Percentiles rank a stretch among this genome's conserved stretches.
Evolutionary conservation across 2,113 vertebrate genomes (phyloP).

Genomic region (Mormyrus lacerda): DNA sequence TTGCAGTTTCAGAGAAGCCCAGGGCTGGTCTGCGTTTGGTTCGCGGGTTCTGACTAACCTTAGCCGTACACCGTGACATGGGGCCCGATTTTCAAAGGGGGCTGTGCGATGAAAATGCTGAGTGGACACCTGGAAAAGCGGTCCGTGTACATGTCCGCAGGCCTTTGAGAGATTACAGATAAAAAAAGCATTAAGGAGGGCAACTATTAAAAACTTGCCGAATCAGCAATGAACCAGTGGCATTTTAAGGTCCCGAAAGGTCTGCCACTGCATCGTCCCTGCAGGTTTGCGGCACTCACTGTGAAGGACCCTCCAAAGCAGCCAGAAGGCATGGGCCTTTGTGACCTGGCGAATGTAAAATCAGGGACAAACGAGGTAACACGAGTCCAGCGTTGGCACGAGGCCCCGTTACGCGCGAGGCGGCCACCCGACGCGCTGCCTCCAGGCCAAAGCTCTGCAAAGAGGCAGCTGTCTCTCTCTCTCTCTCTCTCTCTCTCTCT

Average conservation of each 20-base stretch:
- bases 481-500: conserved; percentile 19
- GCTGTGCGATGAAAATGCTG: background rate
- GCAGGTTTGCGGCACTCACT: background rate
- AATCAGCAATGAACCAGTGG: background rate
- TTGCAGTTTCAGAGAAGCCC: background rate
- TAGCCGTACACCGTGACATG: background rate
- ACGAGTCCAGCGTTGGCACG: background rate
- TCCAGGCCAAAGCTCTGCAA: conserved; percentile 28
- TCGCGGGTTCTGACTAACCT: background rate
- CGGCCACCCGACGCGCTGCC: background rate
- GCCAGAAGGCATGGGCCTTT: background rate
- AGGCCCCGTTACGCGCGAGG: background rate
- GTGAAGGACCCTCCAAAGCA: background rate
- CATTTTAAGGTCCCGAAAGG: background rate
- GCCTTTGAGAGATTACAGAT: background rate
- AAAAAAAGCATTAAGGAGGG: background rate
- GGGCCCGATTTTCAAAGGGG: background rate
- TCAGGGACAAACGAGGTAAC: background rate
- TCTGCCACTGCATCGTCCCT: background rate
- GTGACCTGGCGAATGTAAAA: background rate
- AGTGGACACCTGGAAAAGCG: background rate
- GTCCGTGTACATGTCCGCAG: background rate
- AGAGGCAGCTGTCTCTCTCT: conserved; percentile 12
- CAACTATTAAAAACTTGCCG: background rate
- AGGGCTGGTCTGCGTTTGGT: background rate